Evolutionary conservation across 2,113 vertebrate genomes (phyloP), one percentile per base, ranked within the genome.

Genomic region (Poecilia latipinna): DNA sequence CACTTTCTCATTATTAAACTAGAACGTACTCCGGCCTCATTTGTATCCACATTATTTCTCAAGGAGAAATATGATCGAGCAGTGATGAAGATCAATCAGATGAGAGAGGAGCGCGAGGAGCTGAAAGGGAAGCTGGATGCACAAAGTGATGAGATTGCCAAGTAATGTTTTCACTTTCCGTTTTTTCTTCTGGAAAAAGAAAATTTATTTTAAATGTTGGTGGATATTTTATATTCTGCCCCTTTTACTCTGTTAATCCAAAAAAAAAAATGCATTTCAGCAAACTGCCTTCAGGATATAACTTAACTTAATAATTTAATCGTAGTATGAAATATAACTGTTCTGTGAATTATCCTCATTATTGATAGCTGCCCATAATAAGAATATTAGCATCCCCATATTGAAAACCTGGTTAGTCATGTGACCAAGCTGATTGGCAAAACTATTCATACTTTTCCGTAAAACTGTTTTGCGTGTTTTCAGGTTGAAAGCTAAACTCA

Each of bases 21-120:
- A 4, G 39, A 22, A 19, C 6, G 11, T 0, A 32, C 5, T 4
- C 37, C 8, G 3, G 17, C 4, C 0, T 65, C 31, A 1, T 60
- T 2, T 1, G 51, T 37, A 0, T 13, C 5, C 67, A 2, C 17
- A 11, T 0, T 0, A 1, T 44, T 17, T 63, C 8, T 48, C 26
- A 37, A 80, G 79, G 86, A 89, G 54, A 93, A 90, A 61, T 92
- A 92, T 63, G 69, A 92, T 0, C 89, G 61, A 72, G 92, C 93
- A n/a, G 7, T 88, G 44, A 24, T 33, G 51, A 93, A 93, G 86
- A 89, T 95, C 70, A 75, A 61, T 3, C 72, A 79, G 77, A 80
- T 93, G 32, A 92, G 92, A 51, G 66, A 77, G 0, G 90, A 95
- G 70, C 86, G 32, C 0, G 64, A 69, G 4, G 64, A 83, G 62